Base-by-base conservation (phyloP, 2,888 invertebrate species). In the Drosophila antonietae region DNA sequence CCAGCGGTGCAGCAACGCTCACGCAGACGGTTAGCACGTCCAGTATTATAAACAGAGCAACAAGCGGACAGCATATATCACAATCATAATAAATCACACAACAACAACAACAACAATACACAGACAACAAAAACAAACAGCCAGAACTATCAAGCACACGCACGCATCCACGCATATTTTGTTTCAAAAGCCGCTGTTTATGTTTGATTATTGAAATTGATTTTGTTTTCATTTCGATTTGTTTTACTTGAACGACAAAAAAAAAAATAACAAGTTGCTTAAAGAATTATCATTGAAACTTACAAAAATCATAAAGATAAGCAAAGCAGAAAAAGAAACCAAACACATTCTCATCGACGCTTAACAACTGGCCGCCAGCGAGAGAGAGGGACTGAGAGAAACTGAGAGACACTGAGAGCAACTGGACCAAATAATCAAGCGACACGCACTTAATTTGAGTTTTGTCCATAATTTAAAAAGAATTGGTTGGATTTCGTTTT, bases 11-110 rank as follows among this genome's bases (percentile, higher is more conserved):
- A 81, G 73, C 94, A 93, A 74, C 93, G 94, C 83, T 94, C 94
- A 73, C 94, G 93, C 90, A 93, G 95, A 90, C 94, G 95, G 87
- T 93, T 93, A 93, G 93, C 89, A 84, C 85, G 88, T 59, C 77
- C 75, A 68, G 72, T 77, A 79, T 72, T 77, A 68, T 87, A 89
- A 64, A 51, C 60, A 49, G 55, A 46, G 51, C 47, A 47, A 73
- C 46, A 63, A 35, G 57, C 65, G 75, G 79, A 64, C 49, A 68
- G 49, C 59, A 62, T 78, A 68, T 75, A 71, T 78, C 67, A 74
- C 71, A 78, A 62, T 75, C 75, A 78, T 75, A 49, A 49, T 9
- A 35, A 59, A 49, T 43, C 58, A 43, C 43, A 44, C 39, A 46
- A 41, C 57, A 49, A 53, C 49, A 52, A 49, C 55, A 60, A 66